These are phyloP conservation scores for Microplitis manilae DNA, from an alignment of 2,888 invertebrate genomes.

Conservation along the genomic window DNA sequence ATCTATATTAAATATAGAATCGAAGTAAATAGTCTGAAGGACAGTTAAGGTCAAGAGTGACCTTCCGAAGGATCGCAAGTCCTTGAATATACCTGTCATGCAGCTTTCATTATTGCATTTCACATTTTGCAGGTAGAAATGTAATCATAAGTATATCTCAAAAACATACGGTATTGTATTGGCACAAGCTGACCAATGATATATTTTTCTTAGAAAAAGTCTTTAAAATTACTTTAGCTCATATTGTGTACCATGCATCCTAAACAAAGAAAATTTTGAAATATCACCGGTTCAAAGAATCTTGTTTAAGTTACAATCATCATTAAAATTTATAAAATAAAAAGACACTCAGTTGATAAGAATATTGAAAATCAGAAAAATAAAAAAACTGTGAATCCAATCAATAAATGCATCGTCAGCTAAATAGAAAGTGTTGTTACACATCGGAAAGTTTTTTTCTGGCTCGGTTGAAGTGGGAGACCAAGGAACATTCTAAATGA, in stretches of 20 bases:
- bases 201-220: no score
- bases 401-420: constrained; percentile 10
- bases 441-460: constrained; percentile 41
- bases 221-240: no score
- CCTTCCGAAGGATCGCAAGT: constrained; percentile 78
- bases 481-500: constrained; percentile 68
- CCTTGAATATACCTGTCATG: constrained; percentile 83
- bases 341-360: no score
- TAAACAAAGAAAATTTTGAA: no score
- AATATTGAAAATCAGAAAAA: no score
- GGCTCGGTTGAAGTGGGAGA: constrained; percentile 63
- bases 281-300: no score
- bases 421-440: constrained; percentile 49
- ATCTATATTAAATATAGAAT: constrained; percentile 70
- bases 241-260: no score
- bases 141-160: constrained; percentile 86
- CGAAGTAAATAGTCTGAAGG: constrained; percentile 76
- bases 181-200: no score
- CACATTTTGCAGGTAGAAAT: constrained; percentile 85
- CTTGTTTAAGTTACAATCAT: no score
- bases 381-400: no score
- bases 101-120: constrained; percentile 85
- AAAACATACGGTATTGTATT: constrained; percentile 79
- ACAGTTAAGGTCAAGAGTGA: constrained; percentile 86
- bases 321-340: no score